Conservation (phyloP, 2,888 invertebrate genomes). For the Brachyopa scutellaris region DNA sequence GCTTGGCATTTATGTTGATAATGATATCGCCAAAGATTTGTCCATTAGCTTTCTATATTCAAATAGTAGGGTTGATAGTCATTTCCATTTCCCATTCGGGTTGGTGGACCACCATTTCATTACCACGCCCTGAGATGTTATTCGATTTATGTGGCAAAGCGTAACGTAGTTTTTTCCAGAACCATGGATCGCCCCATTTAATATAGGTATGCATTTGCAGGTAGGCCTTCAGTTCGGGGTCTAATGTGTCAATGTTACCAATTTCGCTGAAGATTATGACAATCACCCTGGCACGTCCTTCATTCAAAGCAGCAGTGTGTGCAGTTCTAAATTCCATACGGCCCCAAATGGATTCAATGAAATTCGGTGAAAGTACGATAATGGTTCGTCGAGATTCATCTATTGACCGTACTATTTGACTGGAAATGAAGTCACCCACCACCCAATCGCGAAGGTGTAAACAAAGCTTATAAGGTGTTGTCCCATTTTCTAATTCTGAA, state of each 20-base stretch:
- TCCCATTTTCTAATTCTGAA: slow-evolving; percentile 86
- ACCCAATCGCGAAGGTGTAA: slow-evolving; percentile 89
- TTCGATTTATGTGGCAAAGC: slow-evolving; percentile 86
- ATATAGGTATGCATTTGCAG: slow-evolving; percentile 90
- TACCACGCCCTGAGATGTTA: slow-evolving; percentile 76
- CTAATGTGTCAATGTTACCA: slow-evolving; percentile 84
- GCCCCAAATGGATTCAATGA: slow-evolving; percentile 89
- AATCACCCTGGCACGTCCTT: slow-evolving; percentile 87
- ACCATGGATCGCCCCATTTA: slow-evolving; percentile 91
- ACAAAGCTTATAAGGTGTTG: slow-evolving; percentile 86
- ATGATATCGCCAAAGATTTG: slow-evolving; percentile 82
- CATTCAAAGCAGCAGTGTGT: slow-evolving; percentile 87
- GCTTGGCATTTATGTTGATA: slow-evolving; percentile 82
- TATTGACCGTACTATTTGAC: slow-evolving; percentile 88
- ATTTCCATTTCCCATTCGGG: slow-evolving; percentile 77
- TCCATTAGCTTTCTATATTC: slow-evolving; percentile 77
- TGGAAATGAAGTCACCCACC: slow-evolving; percentile 88
- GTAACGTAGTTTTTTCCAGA: slow-evolving; percentile 90
- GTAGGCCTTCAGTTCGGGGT: slow-evolving; percentile 87
- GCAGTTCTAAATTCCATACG: slow-evolving; percentile 89
- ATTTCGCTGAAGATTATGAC: slow-evolving; percentile 89
- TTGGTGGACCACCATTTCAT: slow-evolving; percentile 78
- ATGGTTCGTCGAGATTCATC: slow-evolving; percentile 87
- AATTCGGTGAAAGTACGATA: slow-evolving; percentile 87
- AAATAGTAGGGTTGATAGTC: slow-evolving; percentile 73